A percentile compares a stretch with the other conserved stretches of the same genome.
Conservation (phyloP, 2,888 invertebrate genomes). For the Chymomyza procnemis region DNA sequence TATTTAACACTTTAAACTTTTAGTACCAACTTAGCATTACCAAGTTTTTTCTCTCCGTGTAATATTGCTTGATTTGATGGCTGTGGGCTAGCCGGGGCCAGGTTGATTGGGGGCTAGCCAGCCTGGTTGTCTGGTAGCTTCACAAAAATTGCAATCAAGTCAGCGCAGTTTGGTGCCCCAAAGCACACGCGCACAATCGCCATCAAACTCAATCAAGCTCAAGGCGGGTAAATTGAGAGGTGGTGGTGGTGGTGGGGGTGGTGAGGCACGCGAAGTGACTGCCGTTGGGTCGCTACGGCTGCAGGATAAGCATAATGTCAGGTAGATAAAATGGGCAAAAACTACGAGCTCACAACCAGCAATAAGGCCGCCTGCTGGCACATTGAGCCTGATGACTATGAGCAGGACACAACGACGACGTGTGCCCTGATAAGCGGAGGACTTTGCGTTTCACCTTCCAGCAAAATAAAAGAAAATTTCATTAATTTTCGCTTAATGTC, state of each 20-base stretch:
- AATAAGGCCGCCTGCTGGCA: not conserved
- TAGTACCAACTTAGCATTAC: too few species aligned
- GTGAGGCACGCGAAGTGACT: not conserved
- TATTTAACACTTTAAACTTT: too few species aligned
- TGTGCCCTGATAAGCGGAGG: constrained; percentile 18
- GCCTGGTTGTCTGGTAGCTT: constrained; percentile 14
- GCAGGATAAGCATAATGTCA: constrained; percentile 39
- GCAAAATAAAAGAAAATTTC: constrained; percentile 54
- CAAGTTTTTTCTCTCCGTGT: too few species aligned
- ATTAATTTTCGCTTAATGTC: constrained; percentile 72
- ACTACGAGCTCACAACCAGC: not conserved
- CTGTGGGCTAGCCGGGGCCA: too few species aligned
- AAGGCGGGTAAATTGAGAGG: constrained; percentile 30
- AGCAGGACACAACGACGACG: constrained; percentile 7
- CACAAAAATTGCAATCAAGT: constrained; percentile 64
- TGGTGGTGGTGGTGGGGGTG: not conserved
- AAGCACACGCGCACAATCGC: constrained; percentile 61
- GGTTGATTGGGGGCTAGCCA: constrained; percentile 5
- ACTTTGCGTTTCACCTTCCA: constrained; percentile 26
- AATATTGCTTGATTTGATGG: too few species aligned
- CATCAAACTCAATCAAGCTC: constrained; percentile 72
- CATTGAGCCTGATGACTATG: not conserved
- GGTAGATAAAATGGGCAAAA: constrained; percentile 4
- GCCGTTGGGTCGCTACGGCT: constrained; percentile 28
- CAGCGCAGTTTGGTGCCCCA: constrained; percentile 35